Evolutionary conservation across 1,140 invertebrate species (phyloP).

Genomic region (Drosophila orena): DNA sequence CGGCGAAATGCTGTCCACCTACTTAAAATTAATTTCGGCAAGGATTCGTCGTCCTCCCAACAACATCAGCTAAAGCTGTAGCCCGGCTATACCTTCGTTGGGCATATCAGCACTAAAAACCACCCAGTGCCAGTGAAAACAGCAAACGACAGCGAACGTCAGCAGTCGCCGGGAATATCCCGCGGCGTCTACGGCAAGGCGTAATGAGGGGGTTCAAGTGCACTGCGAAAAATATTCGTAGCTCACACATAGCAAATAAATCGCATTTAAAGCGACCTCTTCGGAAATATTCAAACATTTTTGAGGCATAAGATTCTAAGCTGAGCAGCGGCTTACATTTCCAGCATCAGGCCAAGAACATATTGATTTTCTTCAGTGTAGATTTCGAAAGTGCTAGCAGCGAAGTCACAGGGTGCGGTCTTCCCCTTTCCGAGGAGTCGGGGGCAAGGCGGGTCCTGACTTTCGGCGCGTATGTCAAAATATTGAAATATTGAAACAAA

Average conservation of each 20-base stretch:
- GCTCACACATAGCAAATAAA: too few species aligned
- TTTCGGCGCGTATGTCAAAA: conserved; percentile 78
- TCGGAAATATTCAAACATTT: too few species aligned
- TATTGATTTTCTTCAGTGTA: background rate
- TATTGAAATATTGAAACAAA: conserved; percentile 81
- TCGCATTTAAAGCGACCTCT: too few species aligned
- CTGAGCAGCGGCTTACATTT: too few species aligned
- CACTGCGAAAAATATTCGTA: conserved; percentile 6
- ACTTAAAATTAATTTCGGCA: conserved; percentile 82
- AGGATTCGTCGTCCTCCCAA: conserved; percentile 40
- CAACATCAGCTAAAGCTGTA: conserved; percentile 13
- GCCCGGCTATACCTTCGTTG: background rate
- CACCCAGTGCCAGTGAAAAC: conserved; percentile 15
- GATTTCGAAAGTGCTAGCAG: conserved; percentile 26
- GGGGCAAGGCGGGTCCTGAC: conserved; percentile 45
- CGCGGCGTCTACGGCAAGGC: conserved; percentile 45
- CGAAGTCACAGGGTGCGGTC: conserved; percentile 38
- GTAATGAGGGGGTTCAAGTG: conserved; percentile 46
- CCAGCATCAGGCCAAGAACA: too few species aligned
- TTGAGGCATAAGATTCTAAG: background rate
- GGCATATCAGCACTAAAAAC: conserved; percentile 8
- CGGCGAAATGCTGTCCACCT: conserved; percentile 80
- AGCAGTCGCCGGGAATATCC: conserved; percentile 55
- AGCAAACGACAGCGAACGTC: conserved; percentile 19
- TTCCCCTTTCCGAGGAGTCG: background rate